Percentiles rank a stretch among this genome's conserved stretches.
Conservation (phyloP, 1,140 invertebrate species). For the Agrypnia vestita region DNA sequence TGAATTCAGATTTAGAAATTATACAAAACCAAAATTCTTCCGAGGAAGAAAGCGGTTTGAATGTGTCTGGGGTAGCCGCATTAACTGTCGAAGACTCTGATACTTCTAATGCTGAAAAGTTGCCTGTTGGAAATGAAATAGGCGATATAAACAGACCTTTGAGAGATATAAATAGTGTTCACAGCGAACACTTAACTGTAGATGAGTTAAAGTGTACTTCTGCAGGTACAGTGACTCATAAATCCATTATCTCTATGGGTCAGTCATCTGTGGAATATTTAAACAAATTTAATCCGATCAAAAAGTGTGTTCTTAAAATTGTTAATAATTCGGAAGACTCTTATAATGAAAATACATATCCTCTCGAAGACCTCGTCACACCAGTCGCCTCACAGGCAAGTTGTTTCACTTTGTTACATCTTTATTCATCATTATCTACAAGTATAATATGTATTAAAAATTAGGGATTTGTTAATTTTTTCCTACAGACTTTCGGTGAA, state of each 20-base stretch:
- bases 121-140: neutral
- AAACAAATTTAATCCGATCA: constrained; percentile 50
- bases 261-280: neutral
- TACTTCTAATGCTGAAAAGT: neutral
- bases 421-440: neutral
- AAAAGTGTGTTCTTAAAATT: constrained; percentile 19
- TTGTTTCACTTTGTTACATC: neutral
- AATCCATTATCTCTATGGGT: neutral
- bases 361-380: constrained; percentile 63
- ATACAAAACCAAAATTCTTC: neutral
- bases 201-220: constrained; percentile 8
- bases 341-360: constrained; percentile 66
- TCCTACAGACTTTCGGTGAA: constrained; percentile 23
- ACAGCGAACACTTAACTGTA: neutral
- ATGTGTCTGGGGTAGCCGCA: constrained; percentile 43
- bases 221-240: neutral
- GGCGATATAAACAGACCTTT: neutral
- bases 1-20: constrained; percentile 23
- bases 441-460: neutral
- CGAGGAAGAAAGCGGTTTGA: constrained; percentile 50
- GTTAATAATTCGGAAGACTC: constrained; percentile 27
- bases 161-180: constrained; percentile 4
- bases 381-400: constrained; percentile 65
- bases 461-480: neutral
- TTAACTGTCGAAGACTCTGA: constrained; percentile 47